Base-by-base conservation (phyloP, 2,888 invertebrate genomes). In the Timandra comae region DNA sequence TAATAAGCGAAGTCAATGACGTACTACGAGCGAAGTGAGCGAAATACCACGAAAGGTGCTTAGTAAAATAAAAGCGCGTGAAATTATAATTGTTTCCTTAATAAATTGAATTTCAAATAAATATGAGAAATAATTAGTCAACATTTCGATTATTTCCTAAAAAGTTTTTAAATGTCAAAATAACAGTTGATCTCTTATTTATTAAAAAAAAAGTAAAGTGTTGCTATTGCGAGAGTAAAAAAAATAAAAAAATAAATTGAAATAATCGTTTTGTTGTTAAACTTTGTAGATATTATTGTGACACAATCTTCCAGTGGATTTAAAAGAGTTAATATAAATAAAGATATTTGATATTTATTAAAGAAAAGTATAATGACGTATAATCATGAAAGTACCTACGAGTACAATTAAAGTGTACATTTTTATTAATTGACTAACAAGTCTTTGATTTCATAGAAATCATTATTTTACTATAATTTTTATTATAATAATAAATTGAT, bases 391-490 rank as follows among this genome's bases (percentile, higher is more conserved):
- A 39, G 67, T 67, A 67, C 66, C 56, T 22, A 50, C 29, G 56
- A 60, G 64, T 73, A 69, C 69, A 63, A 56, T 55, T 53, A 53
- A 16, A 5, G 3, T 52, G 55, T 53, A 59, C 59, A 61, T 50
- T 52, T 49, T 60, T 58, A 52, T 57, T 36, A 57, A 49, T 65
- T 58, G 59, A 66, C 56, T 66, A 63, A 67, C 56, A 49, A 55
- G 45, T 56, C 38, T 43, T 49, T 5, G 78, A 61, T 76, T 76
- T 75, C 75, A 60, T 65, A 71, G 73, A 77, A 76, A 73, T 78
- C 70, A 56, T 41, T 49, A 2, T n/a, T 22, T 8, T 4, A 7
- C n/a, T 22, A 5, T 4, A 7, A 24, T 11, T 24, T 16, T 56
- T 52, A 53, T 41, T 59, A 58, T 60, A 40, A 53, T 61, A 56